Evolutionary conservation across 2,113 vertebrate genomes (phyloP), one percentile per base, ranked within the genome.

Genomic region (Nycticebus coucang): DNA sequence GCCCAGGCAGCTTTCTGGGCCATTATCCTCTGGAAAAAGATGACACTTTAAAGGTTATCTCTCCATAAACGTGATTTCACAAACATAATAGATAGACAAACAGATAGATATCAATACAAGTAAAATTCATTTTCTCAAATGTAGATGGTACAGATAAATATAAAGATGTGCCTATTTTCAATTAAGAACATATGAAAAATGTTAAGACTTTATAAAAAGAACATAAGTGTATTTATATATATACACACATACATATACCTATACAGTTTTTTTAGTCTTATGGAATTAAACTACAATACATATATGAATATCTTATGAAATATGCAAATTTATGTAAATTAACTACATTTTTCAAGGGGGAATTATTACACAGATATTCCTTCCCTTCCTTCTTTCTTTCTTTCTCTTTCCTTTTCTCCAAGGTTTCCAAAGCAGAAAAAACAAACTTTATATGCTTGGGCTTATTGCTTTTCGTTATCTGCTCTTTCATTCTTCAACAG

Each of bases 81-180:
- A 80, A 94, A 91, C 78, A 74, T 22, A 69, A 33, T 37, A 97
- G 90, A 82, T 68, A 89, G 74, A 95, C 78, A 96, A 35, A 91
- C 30, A 95, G 89, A 95, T 50, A 95, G 84, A 87, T 91, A 62
- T 45, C 79, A 74, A 18, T 87, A 93, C 64, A 75, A 93, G 87
- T 68, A 84, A 93, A 91, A 94, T 95, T 93, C 53, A 96, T 97
- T 95, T 97, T 95, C 69, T 79, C 37, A 83, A 97, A 91, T 91
- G 82, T 96, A 91, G 95, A 81, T 95, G 60, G 71, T 80, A 26
- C n/a, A 26, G 87, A 95, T 92, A 89, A 66, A 96, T 92, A 71
- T 84, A 89, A 75, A 95, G 33, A n/a, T 71, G 71, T 68, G 33
- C 83, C 21, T 78, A 86, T 68, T 94, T 96, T 96, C 78, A 86